A percentile compares a stretch with the other conserved stretches of the same genome.
Conservation (phyloP, 1,140 invertebrate species). For the Drosophila takahashii region DNA sequence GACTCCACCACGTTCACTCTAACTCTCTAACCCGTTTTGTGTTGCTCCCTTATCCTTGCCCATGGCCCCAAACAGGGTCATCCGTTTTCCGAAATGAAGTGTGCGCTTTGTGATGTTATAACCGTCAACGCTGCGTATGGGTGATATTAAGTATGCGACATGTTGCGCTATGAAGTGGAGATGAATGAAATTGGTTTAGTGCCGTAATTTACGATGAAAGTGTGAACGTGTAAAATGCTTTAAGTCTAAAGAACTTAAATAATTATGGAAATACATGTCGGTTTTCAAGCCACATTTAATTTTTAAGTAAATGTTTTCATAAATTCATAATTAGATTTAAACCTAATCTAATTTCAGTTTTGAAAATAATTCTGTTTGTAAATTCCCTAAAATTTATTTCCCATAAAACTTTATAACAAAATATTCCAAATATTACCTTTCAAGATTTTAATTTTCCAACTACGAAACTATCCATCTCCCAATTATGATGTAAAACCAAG, state of each 20-base stretch:
- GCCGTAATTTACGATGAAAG: neutral
- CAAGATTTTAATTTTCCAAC: no score
- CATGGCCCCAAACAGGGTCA: conserved; percentile 7
- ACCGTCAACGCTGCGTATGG: conserved; percentile 35
- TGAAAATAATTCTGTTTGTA: no score
- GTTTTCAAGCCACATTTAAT: no score
- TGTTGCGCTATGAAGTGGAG: conserved; percentile 7
- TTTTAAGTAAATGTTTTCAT: no score
- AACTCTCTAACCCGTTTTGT: conserved; percentile 14
- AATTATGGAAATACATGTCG: no score
- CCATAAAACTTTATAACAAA: no score
- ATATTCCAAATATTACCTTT: no score
- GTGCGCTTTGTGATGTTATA: conserved; percentile 26
- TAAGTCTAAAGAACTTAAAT: no score
- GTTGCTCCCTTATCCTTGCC: neutral
- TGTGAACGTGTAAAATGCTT: neutral
- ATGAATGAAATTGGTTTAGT: neutral
- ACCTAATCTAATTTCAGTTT: no score
- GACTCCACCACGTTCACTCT: conserved; percentile 18
- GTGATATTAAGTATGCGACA: conserved; percentile 36
- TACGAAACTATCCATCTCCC: neutral
- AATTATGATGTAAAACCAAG: neutral
- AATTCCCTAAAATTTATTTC: no score
- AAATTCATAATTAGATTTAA: no score
- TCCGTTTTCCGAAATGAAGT: conserved; percentile 37